Evolutionary conservation across 2,797 vertebrate genomes (phyloP).

Genomic region (Eulemur coronatus): DNA sequence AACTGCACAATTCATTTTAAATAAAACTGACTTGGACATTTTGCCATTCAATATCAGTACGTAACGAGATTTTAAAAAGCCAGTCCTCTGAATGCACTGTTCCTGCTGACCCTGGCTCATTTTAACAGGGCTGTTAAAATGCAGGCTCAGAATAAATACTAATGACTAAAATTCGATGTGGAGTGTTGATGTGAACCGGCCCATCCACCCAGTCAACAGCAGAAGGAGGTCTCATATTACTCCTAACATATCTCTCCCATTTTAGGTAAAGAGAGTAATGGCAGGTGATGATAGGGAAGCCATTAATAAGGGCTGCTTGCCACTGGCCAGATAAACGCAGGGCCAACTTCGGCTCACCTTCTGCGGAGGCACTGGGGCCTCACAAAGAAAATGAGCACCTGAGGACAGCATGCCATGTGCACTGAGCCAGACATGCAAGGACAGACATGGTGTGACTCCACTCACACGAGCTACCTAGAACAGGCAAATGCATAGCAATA

Average conservation of each 20-base stretch:
- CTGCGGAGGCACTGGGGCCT: background rate
- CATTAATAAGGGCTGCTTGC: background rate
- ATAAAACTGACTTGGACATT: background rate
- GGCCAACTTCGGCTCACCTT: fast-evolving
- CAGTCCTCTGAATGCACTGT: no score
- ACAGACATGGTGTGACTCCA: fast-evolving
- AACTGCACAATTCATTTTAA: background rate
- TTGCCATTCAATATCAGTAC: background rate
- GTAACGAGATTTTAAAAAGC: background rate
- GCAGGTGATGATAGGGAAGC: background rate
- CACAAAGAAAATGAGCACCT: background rate
- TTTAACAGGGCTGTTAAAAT: background rate
- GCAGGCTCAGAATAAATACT: fast-evolving
- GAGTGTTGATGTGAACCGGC: fast-evolving
- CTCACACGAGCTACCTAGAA: fast-evolving
- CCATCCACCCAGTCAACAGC: fast-evolving
- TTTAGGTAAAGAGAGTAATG: background rate
- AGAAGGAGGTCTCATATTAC: background rate
- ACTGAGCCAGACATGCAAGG: background rate
- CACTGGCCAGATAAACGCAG: background rate
- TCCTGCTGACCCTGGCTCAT: background rate
- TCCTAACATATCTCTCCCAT: background rate
- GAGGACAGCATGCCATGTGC: fast-evolving
- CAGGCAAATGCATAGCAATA: fast-evolving
- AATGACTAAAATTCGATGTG: fast-evolving